A percentile compares a stretch with the other conserved stretches of the same genome.
phyloP scores from a whole-genome alignment of 2,888 invertebrate genomes.

The Drosophila cyrtoloma region DNA sequence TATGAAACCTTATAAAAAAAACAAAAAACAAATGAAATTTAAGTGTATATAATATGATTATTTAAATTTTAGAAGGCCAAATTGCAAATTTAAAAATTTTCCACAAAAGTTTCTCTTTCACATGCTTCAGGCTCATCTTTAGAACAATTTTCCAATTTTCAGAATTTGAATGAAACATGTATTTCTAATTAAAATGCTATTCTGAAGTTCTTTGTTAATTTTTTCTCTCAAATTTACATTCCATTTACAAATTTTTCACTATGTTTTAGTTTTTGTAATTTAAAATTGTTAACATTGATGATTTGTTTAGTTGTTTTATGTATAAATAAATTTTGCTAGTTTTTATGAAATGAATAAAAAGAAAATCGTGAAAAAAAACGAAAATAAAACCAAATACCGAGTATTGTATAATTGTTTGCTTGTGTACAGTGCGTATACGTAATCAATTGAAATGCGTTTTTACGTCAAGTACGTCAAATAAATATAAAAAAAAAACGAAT shows the following conservation, averaged over 20 bases:
- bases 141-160: not conserved
- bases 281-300: conserved; percentile 43
- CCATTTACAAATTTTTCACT: conserved; percentile 30
- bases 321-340: conserved; percentile 56
- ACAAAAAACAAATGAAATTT: conserved; percentile 2
- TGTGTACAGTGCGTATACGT: conserved; percentile 50
- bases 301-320: conserved; percentile 49
- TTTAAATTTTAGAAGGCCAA: conserved; percentile 40
- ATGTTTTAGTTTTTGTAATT: conserved; percentile 25
- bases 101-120: not conserved
- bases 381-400: conserved; percentile 60
- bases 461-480: conserved; percentile 44
- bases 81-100: not conserved
- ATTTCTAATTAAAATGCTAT: conserved; percentile 12
- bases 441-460: conserved; percentile 44
- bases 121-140: conserved; percentile 1
- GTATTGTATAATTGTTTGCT: conserved; percentile 64
- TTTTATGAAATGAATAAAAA: conserved; percentile 36
- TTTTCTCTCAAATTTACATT: conserved; percentile 38
- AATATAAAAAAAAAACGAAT: conserved; percentile 41
- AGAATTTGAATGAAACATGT: conserved; percentile 11
- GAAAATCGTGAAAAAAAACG: conserved; percentile 17
- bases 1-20: conserved; percentile 27
- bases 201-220: conserved; percentile 24
- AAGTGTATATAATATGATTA: conserved; percentile 62